phyloP scores from a whole-genome alignment of 2,888 invertebrate genomes.

The Ichneumoninae sp. region DNA sequence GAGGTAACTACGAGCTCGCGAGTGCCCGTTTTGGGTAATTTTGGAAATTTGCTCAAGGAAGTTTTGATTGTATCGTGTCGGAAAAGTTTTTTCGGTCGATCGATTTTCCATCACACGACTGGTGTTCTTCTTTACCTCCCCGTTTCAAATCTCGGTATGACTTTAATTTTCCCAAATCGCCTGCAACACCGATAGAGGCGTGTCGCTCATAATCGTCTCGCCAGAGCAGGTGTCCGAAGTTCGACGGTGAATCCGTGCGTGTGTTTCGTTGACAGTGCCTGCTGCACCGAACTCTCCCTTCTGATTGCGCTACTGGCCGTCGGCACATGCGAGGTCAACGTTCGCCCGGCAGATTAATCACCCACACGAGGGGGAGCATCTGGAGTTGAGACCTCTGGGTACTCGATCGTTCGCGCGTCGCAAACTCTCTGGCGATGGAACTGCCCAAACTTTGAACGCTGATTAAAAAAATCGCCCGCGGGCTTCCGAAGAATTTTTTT shows the following conservation, averaged over 20 bases:
- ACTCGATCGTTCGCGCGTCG: slow-evolving; percentile 42
- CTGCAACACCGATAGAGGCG: slow-evolving; percentile 2
- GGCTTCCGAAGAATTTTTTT: not conserved
- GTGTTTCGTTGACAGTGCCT: not conserved
- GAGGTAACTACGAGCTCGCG: too few relatives aligned
- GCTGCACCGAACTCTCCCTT: slow-evolving; percentile 27
- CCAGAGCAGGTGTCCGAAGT: slow-evolving; percentile 12
- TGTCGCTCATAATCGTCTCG: slow-evolving; percentile 29
- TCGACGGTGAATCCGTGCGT: slow-evolving; percentile 7
- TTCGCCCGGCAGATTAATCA: slow-evolving; percentile 53
- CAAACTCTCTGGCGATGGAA: slow-evolving; percentile 8
- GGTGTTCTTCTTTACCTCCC: slow-evolving; percentile 35
- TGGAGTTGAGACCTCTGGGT: slow-evolving; percentile 49
- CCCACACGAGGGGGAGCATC: slow-evolving; percentile 43
- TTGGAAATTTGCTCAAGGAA: too few relatives aligned
- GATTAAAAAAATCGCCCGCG: not conserved
- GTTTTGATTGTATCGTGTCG: not conserved
- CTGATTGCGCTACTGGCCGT: slow-evolving; percentile 2
- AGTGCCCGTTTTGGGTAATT: too few relatives aligned
- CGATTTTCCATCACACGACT: not conserved
- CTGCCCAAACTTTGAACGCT: slow-evolving; percentile 6
- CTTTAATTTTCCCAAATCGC: slow-evolving; percentile 28
- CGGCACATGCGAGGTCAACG: slow-evolving; percentile 44
- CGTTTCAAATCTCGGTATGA: slow-evolving; percentile 25
- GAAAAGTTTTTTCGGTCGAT: not conserved